Evolutionary conservation across 2,888 invertebrate genomes (phyloP).

Genomic region (Terebella lapidaria): DNA sequence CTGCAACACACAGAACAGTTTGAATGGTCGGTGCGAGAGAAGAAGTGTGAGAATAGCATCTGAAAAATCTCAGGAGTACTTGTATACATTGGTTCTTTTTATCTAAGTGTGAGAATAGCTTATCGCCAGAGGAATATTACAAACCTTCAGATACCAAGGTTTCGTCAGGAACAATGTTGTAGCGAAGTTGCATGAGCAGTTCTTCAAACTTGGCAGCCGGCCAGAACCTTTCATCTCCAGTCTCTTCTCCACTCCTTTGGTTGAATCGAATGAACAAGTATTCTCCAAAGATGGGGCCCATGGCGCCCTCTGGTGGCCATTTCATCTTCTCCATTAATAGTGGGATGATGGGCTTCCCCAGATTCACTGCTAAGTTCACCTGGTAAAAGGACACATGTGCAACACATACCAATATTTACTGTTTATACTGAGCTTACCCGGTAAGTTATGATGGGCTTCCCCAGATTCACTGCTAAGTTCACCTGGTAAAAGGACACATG

Average conservation of each 20-base stretch:
- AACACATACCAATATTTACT: too few species aligned
- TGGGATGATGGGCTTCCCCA: slow-evolving; percentile 47
- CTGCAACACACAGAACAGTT: neutral
- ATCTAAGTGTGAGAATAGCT: too few species aligned
- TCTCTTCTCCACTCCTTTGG: slow-evolving; percentile 27
- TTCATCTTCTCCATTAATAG: slow-evolving; percentile 44
- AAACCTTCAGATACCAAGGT: neutral
- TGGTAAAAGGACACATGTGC: too few species aligned
- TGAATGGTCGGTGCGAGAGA: too few species aligned
- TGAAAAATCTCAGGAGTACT: too few species aligned
- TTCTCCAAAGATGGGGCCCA: slow-evolving; percentile 51
- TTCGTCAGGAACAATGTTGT: slow-evolving; percentile 30
- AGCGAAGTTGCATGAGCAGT: too few species aligned
- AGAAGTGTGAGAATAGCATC: too few species aligned
- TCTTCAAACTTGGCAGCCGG: slow-evolving; percentile 43
- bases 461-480: slow-evolving; percentile 39
- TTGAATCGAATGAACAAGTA: slow-evolving; percentile 43
- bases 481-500: too few species aligned
- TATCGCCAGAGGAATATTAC: too few species aligned
- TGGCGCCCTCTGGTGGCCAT: slow-evolving; percentile 50
- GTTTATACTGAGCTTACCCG: too few species aligned
- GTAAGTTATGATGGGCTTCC: too few species aligned
- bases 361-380: slow-evolving; percentile 42
- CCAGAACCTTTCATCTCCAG: slow-evolving; percentile 40
- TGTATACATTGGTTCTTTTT: too few species aligned